Conservation (phyloP, 2,888 invertebrate species). For the Exephanes ischioxanthus region DNA sequence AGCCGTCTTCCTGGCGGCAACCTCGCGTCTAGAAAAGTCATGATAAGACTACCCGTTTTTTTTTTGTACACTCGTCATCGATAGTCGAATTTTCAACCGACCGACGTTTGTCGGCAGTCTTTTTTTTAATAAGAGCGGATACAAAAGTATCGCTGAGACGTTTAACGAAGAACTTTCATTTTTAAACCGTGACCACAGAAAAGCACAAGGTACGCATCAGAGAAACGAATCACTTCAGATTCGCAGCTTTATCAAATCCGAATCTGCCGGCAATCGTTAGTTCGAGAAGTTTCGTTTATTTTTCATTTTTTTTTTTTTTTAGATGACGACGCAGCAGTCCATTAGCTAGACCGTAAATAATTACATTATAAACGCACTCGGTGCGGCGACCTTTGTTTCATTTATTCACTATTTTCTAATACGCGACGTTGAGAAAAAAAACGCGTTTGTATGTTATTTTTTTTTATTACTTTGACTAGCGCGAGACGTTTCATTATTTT, state of each 20-base stretch:
- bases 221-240: background rate
- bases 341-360: conserved; percentile 56
- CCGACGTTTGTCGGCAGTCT: conserved; percentile 27
- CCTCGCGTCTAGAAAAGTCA: conserved; percentile 23
- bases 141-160: conserved; percentile 45
- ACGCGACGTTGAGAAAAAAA: conserved; percentile 59
- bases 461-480: conserved; percentile 64
- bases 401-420: conserved; percentile 47
- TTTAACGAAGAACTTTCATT: background rate
- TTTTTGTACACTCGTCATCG: conserved; percentile 1
- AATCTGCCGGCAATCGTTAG: conserved; percentile 25
- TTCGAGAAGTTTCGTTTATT: background rate
- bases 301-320: background rate
- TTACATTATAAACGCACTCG: conserved; percentile 55
- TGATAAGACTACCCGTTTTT: conserved; percentile 8
- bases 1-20: conserved; percentile 37
- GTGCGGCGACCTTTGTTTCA: conserved; percentile 30
- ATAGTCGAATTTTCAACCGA: background rate
- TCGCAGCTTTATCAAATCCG: background rate
- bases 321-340: conserved; percentile 23
- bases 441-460: conserved; percentile 34
- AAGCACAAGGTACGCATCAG: background rate
- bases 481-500: conserved; percentile 55
- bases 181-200: background rate
- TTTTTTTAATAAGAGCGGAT: conserved; percentile 25